Evolutionary conservation across 2,888 invertebrate species (phyloP).

Genomic region (Siphlonurus alternatus): DNA sequence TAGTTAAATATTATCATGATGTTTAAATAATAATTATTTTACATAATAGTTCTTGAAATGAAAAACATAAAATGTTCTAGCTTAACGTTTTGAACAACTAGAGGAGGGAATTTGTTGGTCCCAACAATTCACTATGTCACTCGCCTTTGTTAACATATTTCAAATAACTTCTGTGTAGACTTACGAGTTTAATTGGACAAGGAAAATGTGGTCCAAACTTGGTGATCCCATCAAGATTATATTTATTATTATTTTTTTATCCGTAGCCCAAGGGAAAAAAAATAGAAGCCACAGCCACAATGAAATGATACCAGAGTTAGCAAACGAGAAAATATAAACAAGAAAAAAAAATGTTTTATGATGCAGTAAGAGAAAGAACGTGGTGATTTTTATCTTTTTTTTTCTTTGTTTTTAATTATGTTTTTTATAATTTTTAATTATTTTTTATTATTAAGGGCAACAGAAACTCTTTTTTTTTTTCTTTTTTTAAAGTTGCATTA

Average conservation of each 20-base stretch:
- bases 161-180: too few relatives aligned
- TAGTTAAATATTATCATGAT: too few relatives aligned
- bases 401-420: neutral
- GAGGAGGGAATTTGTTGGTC: too few relatives aligned
- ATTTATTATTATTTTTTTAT: neutral
- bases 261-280: neutral
- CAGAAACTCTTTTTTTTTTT: too few relatives aligned
- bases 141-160: too few relatives aligned
- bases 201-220: neutral
- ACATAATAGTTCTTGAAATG: too few relatives aligned
- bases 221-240: neutral
- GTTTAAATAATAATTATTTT: too few relatives aligned
- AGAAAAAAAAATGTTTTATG: neutral
- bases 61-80: too few relatives aligned
- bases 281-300: neutral
- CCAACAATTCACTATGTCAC: too few relatives aligned
- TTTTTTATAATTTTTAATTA: neutral
- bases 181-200: neutral
- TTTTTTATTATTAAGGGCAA: neutral
- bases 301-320: neutral
- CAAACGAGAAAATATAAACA: neutral
- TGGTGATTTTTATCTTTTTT: neutral
- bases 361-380: neutral
- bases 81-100: too few relatives aligned
- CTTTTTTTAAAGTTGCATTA: too few relatives aligned